Evolutionary conservation across 2,888 invertebrate genomes (phyloP), one percentile per base, ranked within the genome.

Genomic region (Drosophila leonis): DNA sequence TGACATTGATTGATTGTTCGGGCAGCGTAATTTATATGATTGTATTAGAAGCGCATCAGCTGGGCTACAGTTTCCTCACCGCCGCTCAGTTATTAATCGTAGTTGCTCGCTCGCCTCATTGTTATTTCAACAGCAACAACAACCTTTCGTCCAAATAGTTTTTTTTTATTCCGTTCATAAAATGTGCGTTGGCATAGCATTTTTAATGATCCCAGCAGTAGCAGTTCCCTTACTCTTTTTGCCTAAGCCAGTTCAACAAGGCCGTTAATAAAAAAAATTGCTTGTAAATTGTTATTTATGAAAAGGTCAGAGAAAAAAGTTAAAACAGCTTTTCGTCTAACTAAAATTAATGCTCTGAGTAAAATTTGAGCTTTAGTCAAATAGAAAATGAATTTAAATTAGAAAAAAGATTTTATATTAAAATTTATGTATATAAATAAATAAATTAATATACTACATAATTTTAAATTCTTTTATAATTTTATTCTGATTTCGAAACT

Each of bases 1-100:
- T 87, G 86, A 87, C 86, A 86, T 86, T 87, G 86, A 87, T 88
- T 87, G 86, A 87, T 87, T 83, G 84, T 83, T 78, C 77, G 69
- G 71, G 61, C 80, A 72, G 84, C 75, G 86, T 89, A 88, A 89
- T 90, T 90, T 86, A 86, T 86, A 82, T 85, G 88, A 90, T 88
- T 87, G 83, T 85, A 84, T 86, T 87, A 86, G 81, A 51, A 49
- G 74, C 48, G 41, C 61, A 59, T 48, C 59, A 59, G 48, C 59
- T 27, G 59, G 31, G 54, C 37, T 24, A 12, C 54, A 33, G 52
- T 37, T 24, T 52, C 52, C 52, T 35, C 51, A 35, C 8, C 35
- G 18, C 24, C 35, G 54, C 62, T 62, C 70, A 72, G 83, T 82
- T 87, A 87, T 87, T 87, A 87, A 87, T 87, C 77, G 88, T 78